A percentile compares a stretch with the other conserved stretches of the same genome.
Conservation (phyloP, 2,797 vertebrate species). For the Denticeps clupeoides region DNA sequence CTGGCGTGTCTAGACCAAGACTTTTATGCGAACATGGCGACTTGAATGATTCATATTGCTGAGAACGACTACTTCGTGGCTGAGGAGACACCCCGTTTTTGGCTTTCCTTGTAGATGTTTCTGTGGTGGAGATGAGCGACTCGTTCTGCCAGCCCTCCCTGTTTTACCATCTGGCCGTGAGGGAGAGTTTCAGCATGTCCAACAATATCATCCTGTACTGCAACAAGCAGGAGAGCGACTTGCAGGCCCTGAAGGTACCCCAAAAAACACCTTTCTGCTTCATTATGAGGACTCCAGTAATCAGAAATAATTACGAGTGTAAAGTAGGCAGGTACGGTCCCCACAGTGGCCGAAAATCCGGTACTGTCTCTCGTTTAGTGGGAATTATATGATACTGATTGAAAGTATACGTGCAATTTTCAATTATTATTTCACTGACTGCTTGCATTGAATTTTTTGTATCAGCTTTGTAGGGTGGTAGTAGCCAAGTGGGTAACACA, state of each 20-base stretch:
- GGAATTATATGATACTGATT: no score
- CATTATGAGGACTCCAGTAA: no score
- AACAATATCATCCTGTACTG: slow-evolving; percentile 81
- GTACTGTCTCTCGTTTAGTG: no score
- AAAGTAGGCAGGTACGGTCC: no score
- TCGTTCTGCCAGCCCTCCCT: slow-evolving; percentile 74
- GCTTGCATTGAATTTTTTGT: no score
- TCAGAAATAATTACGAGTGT: no score
- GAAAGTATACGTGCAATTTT: no score
- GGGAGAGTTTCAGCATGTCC: slow-evolving; percentile 87
- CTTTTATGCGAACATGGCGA: background rate
- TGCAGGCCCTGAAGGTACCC: slow-evolving; percentile 72
- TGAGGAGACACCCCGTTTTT: background rate
- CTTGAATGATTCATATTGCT: background rate
- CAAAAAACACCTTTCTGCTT: background rate
- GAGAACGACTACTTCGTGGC: background rate
- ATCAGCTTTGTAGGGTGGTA: no score
- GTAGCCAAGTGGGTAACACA: no score
- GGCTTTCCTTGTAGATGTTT: slow-evolving; percentile 61
- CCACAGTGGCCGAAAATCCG: no score
- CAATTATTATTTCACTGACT: no score
- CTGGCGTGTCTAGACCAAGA: background rate
- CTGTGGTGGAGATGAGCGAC: slow-evolving; percentile 78
- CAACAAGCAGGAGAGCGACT: slow-evolving; percentile 61
- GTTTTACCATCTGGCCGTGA: slow-evolving; percentile 81